A percentile compares a stretch with the other conserved stretches of the same genome.
Conservation (phyloP, 2,888 invertebrate genomes). For the Lymantria dispar region DNA sequence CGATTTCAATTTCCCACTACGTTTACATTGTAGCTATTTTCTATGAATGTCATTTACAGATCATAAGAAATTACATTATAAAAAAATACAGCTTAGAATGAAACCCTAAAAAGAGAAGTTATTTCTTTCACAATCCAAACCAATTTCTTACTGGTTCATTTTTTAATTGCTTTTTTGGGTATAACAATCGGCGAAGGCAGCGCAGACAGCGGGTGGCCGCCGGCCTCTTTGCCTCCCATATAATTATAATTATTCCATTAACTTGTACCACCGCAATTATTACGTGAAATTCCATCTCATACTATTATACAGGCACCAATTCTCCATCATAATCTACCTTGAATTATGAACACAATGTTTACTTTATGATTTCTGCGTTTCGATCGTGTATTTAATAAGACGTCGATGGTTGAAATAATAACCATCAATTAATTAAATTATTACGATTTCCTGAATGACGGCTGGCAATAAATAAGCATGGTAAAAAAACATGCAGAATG, state of each 20-base stretch:
- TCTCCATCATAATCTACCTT: conserved; percentile 18
- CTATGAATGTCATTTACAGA: conserved; percentile 56
- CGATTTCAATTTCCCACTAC: conserved; percentile 57
- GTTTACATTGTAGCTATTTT: conserved; percentile 49
- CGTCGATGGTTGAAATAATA: conserved; percentile 10
- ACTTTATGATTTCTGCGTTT: conserved; percentile 12
- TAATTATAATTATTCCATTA: conserved; percentile 81
- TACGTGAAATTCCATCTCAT: conserved; percentile 61
- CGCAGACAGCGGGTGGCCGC: conserved; percentile 73
- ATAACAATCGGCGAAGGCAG: conserved; percentile 68
- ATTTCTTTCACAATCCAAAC: conserved; percentile 56
- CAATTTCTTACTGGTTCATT: conserved; percentile 64
- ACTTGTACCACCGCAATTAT: conserved; percentile 73
- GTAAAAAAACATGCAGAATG: conserved; percentile 18
- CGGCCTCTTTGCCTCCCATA: conserved; percentile 68
- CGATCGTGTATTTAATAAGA: neutral
- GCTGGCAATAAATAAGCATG: conserved; percentile 9
- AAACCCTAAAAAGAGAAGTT: conserved; percentile 40
- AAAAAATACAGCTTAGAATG: conserved; percentile 43
- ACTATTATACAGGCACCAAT: conserved; percentile 43
- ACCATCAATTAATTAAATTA: conserved; percentile 18
- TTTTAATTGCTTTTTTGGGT: conserved; percentile 78
- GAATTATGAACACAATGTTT: conserved; percentile 11
- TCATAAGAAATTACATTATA: conserved; percentile 46
- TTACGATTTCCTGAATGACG: conserved; percentile 15